Evolutionary conservation across 2,113 vertebrate genomes (phyloP), one percentile per base, ranked within the genome.

Genomic region (Antechinus stuartii): DNA sequence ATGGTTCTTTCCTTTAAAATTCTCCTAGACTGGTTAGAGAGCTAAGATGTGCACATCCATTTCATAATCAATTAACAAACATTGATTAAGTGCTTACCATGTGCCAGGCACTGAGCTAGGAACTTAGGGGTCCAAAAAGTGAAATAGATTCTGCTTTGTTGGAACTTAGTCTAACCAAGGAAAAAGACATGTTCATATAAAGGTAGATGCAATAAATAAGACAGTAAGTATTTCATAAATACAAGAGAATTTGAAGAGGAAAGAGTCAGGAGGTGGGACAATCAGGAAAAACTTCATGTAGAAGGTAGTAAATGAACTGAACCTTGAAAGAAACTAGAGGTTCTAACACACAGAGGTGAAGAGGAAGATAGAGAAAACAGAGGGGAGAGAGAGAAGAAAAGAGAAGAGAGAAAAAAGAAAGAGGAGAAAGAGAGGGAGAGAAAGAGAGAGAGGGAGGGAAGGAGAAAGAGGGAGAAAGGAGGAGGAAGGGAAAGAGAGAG

Each of bases 401-500:
- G 25, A 49, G 49, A 24, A 57, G 55, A 57, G 24, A 57, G 56
- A 27, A 4, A 11, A 68, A 30, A 0, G 57, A 35, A 4, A 3
- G 61, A 42, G 35, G 35, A 52, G 16, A 2, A 25, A 42, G 35
- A 4, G 12, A 68, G 61, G 11, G 3, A 5, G 61, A 54, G 54
- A 3, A 4, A 23, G 54, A 23, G 2, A 35, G 30, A 16, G 12
- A 68, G 0, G 3, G 0, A 35, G 25, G 10, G 0, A 57, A 11
- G 30, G 57, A 57, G 2, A 3, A 10, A 9, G 56, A 9, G 26
- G 8, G 12, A 35, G 0, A 42, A 42, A 10, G 7, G 27, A 22
- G 26, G 25, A 10, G 1, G 54, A 54, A 16, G 25, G 22, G 24
- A 25, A 1, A 30, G 56, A 30, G 8, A 61, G 26, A 11, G 56